A percentile compares a stretch with the other conserved stretches of the same genome.
Evolutionary conservation across 2,888 invertebrate genomes (phyloP).

Genomic region (Leptopilina syphax): DNA sequence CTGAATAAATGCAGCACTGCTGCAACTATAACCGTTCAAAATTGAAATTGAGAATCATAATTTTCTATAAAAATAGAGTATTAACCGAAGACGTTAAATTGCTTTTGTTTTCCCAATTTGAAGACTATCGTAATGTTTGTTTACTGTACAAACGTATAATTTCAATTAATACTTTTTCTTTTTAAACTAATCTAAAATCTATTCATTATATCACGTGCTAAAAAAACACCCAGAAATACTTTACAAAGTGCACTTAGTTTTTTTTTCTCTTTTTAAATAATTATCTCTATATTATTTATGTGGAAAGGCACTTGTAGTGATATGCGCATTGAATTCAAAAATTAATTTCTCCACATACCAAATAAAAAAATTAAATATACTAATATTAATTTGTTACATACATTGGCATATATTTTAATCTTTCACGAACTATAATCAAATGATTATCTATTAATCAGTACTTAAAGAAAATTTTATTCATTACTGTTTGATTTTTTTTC

Average conservation of each 20-base stretch:
- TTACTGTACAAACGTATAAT: constrained; percentile 18
- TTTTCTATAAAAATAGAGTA: constrained; percentile 29
- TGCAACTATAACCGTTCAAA: background rate
- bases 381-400: background rate
- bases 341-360: background rate
- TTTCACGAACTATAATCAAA: background rate
- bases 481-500: background rate
- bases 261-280: background rate
- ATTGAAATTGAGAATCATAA: background rate
- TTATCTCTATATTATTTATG: background rate
- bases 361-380: background rate
- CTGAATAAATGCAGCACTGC: background rate
- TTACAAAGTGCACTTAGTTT: constrained; percentile 31
- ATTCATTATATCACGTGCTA: constrained; percentile 10
- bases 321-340: constrained; percentile 29
- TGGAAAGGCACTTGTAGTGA: constrained; percentile 33
- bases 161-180: background rate
- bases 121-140: constrained; percentile 14
- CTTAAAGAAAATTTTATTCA: background rate
- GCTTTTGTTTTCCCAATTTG: background rate
- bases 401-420: background rate
- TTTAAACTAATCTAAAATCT: constrained; percentile 10
- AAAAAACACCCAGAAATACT: constrained; percentile 21
- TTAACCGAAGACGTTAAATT: constrained; percentile 22
- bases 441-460: background rate